Percentiles rank a stretch among this genome's conserved stretches.
phyloP scores from a whole-genome alignment of 2,797 vertebrate species.

The Eupleurogrammus muticus region DNA sequence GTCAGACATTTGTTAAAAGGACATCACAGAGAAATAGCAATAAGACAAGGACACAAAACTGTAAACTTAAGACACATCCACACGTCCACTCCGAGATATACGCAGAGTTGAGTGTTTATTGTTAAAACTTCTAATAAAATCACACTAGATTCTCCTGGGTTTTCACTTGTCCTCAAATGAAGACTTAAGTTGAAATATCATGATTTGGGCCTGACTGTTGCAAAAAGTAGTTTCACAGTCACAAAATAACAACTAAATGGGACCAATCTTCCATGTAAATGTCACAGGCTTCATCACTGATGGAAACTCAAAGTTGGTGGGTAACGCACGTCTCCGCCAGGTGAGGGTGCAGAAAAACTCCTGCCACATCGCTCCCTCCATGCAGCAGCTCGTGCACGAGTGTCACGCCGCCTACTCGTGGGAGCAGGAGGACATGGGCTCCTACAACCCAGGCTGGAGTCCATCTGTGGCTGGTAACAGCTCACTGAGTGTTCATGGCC shows the following conservation, averaged over 20 bases:
- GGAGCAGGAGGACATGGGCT: conserved; percentile 88
- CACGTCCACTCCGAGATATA: too few species aligned
- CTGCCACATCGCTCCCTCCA: conserved; percentile 79
- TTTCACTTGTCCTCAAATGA: not conserved
- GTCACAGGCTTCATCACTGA: conserved; percentile 95
- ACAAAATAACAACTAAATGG: not conserved
- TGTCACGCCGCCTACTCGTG: conserved; percentile 89
- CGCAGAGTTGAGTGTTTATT: too few species aligned
- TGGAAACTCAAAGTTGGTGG: conserved; percentile 94
- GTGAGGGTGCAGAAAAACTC: conserved; percentile 88
- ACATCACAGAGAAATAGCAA: too few species aligned
- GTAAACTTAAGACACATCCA: too few species aligned
- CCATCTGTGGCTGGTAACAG: conserved; percentile 55
- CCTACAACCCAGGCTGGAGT: conserved; percentile 89
- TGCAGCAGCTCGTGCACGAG: conserved; percentile 76
- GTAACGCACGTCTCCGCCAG: conserved; percentile 92
- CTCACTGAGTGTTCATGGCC: conserved; percentile 66
- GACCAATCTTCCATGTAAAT: conserved; percentile 4
- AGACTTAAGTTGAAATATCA: too few species aligned
- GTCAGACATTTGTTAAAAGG: too few species aligned
- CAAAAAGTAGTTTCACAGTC: not conserved
- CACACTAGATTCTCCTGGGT: too few species aligned
- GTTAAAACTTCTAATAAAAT: too few species aligned
- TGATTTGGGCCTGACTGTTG: not conserved
- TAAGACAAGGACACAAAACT: too few species aligned